A percentile compares a stretch with the other conserved stretches of the same genome.
Conservation (phyloP, 2,888 invertebrate species). For the Drosophila ezoana region DNA sequence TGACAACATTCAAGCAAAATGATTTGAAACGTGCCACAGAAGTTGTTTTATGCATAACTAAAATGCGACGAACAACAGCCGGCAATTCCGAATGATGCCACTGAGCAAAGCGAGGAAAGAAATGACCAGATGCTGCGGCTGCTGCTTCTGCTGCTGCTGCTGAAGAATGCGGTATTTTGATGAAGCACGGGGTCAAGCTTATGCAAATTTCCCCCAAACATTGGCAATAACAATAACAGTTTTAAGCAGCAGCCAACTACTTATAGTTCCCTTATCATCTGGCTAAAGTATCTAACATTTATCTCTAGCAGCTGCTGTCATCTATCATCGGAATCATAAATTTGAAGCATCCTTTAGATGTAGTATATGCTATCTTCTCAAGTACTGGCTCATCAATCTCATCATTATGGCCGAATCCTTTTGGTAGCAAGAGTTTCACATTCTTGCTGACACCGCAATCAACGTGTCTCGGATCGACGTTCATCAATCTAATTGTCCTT, state of each 20-base stretch:
- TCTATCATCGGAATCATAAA: slow-evolving; percentile 6
- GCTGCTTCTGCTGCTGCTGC: neutral
- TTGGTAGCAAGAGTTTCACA: neutral
- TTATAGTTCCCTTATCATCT: slow-evolving; percentile 5
- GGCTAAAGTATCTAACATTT: slow-evolving; percentile 1
- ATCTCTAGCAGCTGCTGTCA: slow-evolving; percentile 3
- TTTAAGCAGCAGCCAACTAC: slow-evolving; percentile 10
- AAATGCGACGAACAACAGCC: slow-evolving; percentile 36
- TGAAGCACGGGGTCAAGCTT: slow-evolving; percentile 30
- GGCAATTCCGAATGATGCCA: slow-evolving; percentile 19
- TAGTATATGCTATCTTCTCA: neutral
- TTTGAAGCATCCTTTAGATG: neutral
- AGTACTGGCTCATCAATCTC: slow-evolving; percentile 30
- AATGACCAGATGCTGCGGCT: neutral
- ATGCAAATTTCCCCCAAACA: slow-evolving; percentile 26
- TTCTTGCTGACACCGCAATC: slow-evolving; percentile 36
- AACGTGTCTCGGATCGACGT: slow-evolving; percentile 24
- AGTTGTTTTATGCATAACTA: slow-evolving; percentile 58
- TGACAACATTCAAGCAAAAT: slow-evolving; percentile 46
- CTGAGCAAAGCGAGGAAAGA: slow-evolving; percentile 3
- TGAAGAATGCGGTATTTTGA: slow-evolving; percentile 17
- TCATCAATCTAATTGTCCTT: slow-evolving; percentile 64
- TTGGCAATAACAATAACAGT: slow-evolving; percentile 7
- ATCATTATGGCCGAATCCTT: slow-evolving; percentile 16
- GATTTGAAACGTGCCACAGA: slow-evolving; percentile 64